Conservation (phyloP, 2,113 vertebrate species). For the Addax nasomaculatus region DNA sequence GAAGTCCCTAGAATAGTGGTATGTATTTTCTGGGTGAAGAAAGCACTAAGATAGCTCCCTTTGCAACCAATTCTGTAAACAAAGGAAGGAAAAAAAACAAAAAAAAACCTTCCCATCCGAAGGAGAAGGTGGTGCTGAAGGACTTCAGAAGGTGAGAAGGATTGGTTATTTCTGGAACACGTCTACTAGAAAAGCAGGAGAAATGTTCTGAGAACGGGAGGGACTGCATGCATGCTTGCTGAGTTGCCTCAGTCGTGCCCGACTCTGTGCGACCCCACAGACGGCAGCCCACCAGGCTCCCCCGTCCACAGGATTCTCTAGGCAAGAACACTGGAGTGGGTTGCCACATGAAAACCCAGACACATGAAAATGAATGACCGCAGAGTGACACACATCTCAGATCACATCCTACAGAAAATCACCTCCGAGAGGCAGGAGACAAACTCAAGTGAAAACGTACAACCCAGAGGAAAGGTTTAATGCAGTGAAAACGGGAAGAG, state of each 20-base stretch:
- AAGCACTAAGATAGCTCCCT: too few relatives aligned
- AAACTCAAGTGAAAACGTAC: fast-evolving
- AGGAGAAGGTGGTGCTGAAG: neutral
- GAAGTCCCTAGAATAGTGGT: neutral
- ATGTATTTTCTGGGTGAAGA: fast-evolving
- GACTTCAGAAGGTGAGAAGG: neutral
- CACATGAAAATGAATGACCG: fast-evolving
- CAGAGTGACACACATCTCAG: fast-evolving
- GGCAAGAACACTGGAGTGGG: neutral
- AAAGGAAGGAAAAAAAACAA: neutral
- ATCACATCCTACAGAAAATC: fast-evolving
- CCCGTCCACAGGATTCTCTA: neutral
- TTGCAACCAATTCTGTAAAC: neutral
- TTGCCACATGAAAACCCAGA: neutral
- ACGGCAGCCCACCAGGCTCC: neutral
- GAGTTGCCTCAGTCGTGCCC: fast-evolving
- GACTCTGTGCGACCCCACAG: neutral
- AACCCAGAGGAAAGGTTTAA: neutral
- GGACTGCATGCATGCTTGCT: fast-evolving
- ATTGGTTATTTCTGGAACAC: neutral
- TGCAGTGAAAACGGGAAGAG: fast-evolving
- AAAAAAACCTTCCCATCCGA: neutral
- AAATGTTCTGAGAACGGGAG: neutral
- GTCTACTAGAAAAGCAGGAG: neutral
- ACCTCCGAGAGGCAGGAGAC: neutral